Evolutionary conservation across 2,113 vertebrate genomes (phyloP).

Genomic region (Apeltes quadracus): DNA sequence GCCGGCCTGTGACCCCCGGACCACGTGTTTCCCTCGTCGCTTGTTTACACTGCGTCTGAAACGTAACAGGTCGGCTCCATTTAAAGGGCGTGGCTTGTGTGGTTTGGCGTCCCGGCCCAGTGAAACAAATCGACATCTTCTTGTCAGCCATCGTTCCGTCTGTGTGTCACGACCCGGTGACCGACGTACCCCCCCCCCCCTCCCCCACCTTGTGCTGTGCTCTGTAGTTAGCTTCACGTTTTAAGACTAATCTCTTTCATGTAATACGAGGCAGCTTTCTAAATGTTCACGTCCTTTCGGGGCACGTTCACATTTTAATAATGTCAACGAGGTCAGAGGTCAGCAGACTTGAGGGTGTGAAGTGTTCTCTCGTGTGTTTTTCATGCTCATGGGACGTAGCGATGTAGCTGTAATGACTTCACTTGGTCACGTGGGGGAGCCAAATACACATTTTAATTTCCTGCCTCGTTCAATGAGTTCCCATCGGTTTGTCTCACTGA

Average conservation of each 20-base stretch:
- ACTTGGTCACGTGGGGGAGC: slow-evolving; percentile 33
- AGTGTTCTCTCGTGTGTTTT: too few relatives aligned
- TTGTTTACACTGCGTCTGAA: neutral
- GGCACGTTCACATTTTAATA: too few relatives aligned
- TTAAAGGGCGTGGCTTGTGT: neutral
- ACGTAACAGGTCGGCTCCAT: neutral
- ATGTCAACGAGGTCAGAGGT: neutral
- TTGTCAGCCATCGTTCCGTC: neutral
- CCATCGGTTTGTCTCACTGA: neutral
- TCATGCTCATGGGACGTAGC: too few relatives aligned
- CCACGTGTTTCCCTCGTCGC: too few relatives aligned
- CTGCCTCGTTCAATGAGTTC: neutral
- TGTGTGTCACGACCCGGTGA: neutral
- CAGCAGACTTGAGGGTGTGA: neutral
- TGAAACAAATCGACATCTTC: neutral
- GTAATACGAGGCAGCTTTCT: neutral
- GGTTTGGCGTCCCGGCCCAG: neutral
- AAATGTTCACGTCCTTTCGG: neutral
- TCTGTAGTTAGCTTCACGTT: neutral
- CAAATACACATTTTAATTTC: slow-evolving; percentile 17
- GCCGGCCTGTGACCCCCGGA: neutral
- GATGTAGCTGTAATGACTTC: neutral
- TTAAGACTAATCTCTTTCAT: neutral
- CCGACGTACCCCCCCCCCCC: neutral
- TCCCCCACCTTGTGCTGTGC: too few relatives aligned